Evolutionary conservation across 2,888 invertebrate genomes (phyloP).

Genomic region (Scaptomyza parva): DNA sequence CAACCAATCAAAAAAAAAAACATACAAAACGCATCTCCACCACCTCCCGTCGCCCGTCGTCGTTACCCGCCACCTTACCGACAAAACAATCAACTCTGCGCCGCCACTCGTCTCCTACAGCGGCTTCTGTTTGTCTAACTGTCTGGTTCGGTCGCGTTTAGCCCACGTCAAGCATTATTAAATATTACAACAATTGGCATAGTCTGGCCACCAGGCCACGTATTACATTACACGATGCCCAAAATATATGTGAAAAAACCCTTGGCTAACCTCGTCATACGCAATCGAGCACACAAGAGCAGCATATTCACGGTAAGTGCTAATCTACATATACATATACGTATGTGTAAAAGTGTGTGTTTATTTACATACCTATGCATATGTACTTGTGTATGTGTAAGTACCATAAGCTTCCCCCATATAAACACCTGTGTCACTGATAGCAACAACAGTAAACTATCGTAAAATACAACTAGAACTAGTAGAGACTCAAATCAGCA

Average conservation of each 20-base stretch:
- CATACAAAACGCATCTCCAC: constrained; percentile 6
- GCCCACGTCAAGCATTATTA: constrained; percentile 16
- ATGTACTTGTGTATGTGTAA: background rate
- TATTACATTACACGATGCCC: constrained; percentile 78
- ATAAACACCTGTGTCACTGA: constrained; percentile 54
- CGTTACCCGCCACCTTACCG: background rate
- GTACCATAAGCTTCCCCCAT: constrained; percentile 5
- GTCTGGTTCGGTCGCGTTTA: constrained; percentile 14
- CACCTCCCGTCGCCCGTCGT: constrained; percentile 14
- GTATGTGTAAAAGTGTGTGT: background rate
- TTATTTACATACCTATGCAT: background rate
- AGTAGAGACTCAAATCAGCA: background rate
- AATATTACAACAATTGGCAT: constrained; percentile 11
- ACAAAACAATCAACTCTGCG: constrained; percentile 17
- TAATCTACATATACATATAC: constrained; percentile 6
- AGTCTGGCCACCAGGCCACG: constrained; percentile 46
- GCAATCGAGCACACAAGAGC: constrained; percentile 94
- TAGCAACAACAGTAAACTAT: constrained; percentile 40
- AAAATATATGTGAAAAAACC: constrained; percentile 87
- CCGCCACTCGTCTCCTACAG: constrained; percentile 6
- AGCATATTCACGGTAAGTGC: constrained; percentile 90
- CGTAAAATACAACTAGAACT: background rate
- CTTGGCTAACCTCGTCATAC: constrained; percentile 92
- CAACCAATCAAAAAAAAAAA: constrained; percentile 21
- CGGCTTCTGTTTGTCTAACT: constrained; percentile 14